These are phyloP conservation scores for Siniperca undulata DNA, from an alignment of 2,797 vertebrate genomes.

Conservation along the genomic window DNA sequence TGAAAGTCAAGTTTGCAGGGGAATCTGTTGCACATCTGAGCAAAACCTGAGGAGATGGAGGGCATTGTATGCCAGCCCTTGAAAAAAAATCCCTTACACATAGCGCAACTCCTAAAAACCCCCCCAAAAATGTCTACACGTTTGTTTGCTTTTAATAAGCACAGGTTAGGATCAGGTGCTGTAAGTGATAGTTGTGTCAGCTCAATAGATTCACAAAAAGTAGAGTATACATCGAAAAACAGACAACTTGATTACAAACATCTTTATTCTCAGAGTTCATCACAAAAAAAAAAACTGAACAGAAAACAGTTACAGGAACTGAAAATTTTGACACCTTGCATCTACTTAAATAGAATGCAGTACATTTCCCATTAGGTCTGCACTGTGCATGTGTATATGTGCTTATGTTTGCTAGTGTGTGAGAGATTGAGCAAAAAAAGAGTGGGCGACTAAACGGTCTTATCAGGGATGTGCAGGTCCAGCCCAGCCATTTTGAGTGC, in stretches of 20 bases:
- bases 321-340: constrained; percentile 21
- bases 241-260: constrained; percentile 20
- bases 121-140: not conserved
- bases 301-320: constrained; percentile 8
- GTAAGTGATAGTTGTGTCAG: not conserved
- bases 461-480: constrained; percentile 80
- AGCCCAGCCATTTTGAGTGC: constrained; percentile 58
- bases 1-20: constrained; percentile 68
- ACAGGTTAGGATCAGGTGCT: not conserved
- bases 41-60: constrained; percentile 55
- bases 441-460: constrained; percentile 65
- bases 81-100: constrained; percentile 51
- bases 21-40: constrained; percentile 70
- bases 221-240: not conserved
- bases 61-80: constrained; percentile 32
- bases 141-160: not conserved
- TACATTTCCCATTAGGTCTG: constrained; percentile 36
- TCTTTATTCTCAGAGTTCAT: constrained; percentile 62
- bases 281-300: not conserved
- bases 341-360: constrained; percentile 65
- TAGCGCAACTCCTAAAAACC: not conserved
- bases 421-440: constrained; percentile 26
- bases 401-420: constrained; percentile 50
- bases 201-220: not conserved
- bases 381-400: constrained; percentile 34